Evolutionary conservation across 2,797 vertebrate genomes (phyloP), one percentile per base, ranked within the genome.

Genomic region (Oryzias dopingdopingensis): DNA sequence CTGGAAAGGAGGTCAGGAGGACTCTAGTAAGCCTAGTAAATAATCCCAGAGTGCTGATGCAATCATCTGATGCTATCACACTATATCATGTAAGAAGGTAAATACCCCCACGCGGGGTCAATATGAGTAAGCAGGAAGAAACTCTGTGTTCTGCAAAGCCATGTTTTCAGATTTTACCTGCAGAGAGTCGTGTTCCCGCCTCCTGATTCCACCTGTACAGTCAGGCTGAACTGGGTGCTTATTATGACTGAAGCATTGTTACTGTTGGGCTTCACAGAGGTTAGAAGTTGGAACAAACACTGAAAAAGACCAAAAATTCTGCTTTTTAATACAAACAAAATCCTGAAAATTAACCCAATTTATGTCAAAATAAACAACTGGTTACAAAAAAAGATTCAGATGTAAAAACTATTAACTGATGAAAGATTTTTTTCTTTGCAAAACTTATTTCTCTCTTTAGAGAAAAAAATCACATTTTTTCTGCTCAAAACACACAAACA

Each of bases 1-100:
- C 79, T 79, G 65, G 72, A 88, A 85, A 86, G 73, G 70, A 87
- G 88, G 89, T 91, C 88, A 90, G 58, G 70, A 82, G 79, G 56
- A 79, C 85, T 84, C 69, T 20, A 80, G 72, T 59, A 62, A 58
- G 45, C 37, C 64, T 69, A 68, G 83, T 91, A 89, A 88, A 89
- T 89, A 87, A 88, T 83, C 78, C 64, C 17, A 62, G 76, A 75
- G 74, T 85, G 82, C 80, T 83, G 80, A 89, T 59, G 74, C 69
- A 77, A 77, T 83, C 81, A 75, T 65, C 7, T 7, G 61, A 86
- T 81, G 67, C 86, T 81, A 76, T 63, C 59, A 64, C 67, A 75
- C 65, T 77, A 79, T 71, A 82, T 86, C 66, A 78, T 58, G 57
- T 59, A 66, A 76, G 48, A 70, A 64, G 54, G 69, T 48, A 42